Base-by-base conservation (phyloP, 2,113 vertebrate genomes). In the Chionodraco myersi region DNA sequence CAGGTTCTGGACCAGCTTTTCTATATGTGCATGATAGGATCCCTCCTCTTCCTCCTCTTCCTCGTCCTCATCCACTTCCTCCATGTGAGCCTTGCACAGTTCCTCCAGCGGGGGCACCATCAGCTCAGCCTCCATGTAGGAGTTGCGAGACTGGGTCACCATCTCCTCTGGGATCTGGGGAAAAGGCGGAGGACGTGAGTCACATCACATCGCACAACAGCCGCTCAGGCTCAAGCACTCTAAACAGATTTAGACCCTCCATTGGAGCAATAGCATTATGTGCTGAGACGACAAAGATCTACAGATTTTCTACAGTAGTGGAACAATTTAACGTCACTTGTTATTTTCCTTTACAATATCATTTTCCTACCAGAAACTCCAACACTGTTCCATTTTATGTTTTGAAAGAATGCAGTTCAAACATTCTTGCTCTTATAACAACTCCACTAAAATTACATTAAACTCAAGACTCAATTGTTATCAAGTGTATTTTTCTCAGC, bases 121-220 rank as follows among this genome's bases (percentile, higher is more conserved):
- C 59, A 97, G 92, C 87, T 96, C 96, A 10, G 97, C 97, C 14
- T 99, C 97, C 60, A 96, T 80, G 18, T 99, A 99, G 0, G 97
- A 97, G 84, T 95, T 97, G 23, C 94, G 96, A 44, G 97, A 99
- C 84, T 98, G 98, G 62, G 95, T 92, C 70, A 98, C 90, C 95
- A 98, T 96, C 82, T 99, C 98, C 0, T 96, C 95, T 0, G 98
- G 97, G 66, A 99, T 94, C 98, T 99, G 92, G 14, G 49, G 44
- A 34, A 26, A 16, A 75, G 44, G 30, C 26, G 3, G 60, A 67
- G 15, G 65, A 79, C 6, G 23, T 53, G 72, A 21, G 16, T 11
- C 16, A 51, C 10, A n/a, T 77, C 60, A 77, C 44, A 59, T 36
- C 0, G 30, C 23, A 52, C 7, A 11, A 62, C 47, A 62, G 68